Conservation (phyloP, 2,888 invertebrate species). For the Rotaria macrura region DNA sequence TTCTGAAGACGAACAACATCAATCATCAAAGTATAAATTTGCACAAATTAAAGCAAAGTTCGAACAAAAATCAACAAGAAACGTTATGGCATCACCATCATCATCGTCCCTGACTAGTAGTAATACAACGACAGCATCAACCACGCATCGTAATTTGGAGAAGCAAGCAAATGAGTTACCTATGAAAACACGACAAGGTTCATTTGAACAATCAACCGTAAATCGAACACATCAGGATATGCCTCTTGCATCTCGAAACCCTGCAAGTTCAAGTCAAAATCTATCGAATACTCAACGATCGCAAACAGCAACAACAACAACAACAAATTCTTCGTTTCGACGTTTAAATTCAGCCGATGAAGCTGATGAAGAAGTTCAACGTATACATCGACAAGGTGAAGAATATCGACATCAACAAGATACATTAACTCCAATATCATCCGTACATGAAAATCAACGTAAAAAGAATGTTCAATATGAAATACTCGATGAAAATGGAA, state of each 20-base stretch:
- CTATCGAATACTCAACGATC: background rate
- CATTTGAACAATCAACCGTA: background rate
- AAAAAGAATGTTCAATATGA: background rate
- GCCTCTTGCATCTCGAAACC: background rate
- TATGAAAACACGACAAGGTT: background rate
- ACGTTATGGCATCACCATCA: background rate
- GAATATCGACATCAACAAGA: background rate
- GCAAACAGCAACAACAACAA: background rate
- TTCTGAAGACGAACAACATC: background rate
- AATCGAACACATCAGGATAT: background rate
- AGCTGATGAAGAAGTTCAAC: slow-evolving; percentile 21
- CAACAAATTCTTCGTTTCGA: background rate
- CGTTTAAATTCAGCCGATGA: background rate
- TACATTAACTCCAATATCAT: background rate
- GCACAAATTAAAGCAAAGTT: slow-evolving; percentile 4
- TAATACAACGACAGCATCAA: background rate
- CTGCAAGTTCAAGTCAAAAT: background rate
- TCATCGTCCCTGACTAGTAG: background rate
- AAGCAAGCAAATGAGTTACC: background rate
- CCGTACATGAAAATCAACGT: background rate
- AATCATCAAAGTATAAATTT: slow-evolving; percentile 16
- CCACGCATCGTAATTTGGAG: background rate
- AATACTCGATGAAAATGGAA: background rate
- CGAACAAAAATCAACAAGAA: background rate
- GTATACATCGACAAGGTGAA: background rate